phyloP scores from a whole-genome alignment of 2,113 vertebrate species.

The Scalopus aquaticus region DNA sequence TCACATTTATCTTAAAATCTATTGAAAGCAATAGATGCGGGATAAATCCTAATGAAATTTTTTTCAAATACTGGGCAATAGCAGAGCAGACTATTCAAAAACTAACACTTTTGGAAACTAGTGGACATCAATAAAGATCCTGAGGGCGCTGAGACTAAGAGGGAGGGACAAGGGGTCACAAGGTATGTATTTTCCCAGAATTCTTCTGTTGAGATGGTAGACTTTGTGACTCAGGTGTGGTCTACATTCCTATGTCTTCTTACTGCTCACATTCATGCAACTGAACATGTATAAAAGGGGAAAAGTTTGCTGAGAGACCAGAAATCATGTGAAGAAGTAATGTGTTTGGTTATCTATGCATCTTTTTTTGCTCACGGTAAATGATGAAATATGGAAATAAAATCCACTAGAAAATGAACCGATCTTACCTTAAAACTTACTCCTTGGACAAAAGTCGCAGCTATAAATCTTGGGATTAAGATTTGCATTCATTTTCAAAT shows the following conservation, averaged over 20 bases:
- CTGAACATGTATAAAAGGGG: neutral
- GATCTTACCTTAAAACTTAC: neutral
- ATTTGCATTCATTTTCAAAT: conserved; percentile 5
- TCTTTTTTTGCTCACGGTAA: neutral
- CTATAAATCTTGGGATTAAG: neutral
- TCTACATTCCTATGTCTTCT: neutral
- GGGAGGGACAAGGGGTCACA: too few species aligned
- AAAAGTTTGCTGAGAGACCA: neutral
- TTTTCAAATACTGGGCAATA: too few species aligned
- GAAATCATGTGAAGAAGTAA: neutral
- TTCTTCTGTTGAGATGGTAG: neutral
- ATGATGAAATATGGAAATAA: neutral
- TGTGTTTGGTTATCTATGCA: neutral
- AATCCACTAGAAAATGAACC: neutral
- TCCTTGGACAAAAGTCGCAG: neutral
- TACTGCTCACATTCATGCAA: neutral
- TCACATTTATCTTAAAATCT: neutral
- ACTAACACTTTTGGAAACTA: too few species aligned
- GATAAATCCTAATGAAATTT: neutral
- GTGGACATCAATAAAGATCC: too few species aligned
- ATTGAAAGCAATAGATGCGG: neutral
- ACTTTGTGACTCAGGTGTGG: neutral
- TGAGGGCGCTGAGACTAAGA: too few species aligned
- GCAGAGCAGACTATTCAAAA: too few species aligned
- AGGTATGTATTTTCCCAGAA: neutral